These are phyloP conservation scores for Papilio aristodemus DNA, from an alignment of 1,140 invertebrate genomes.

Conservation along the genomic window DNA sequence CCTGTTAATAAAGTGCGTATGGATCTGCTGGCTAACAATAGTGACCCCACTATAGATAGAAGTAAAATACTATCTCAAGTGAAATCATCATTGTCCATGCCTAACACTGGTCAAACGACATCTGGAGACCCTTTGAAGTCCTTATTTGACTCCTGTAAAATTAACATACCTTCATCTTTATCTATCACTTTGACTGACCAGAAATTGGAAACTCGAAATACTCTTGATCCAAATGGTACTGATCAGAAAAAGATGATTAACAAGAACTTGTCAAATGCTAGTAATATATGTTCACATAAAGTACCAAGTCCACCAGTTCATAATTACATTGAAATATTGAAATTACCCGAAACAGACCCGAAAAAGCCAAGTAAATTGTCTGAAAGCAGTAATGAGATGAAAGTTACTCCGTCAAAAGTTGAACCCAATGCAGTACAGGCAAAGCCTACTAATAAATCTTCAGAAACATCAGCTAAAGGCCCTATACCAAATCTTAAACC, in stretches of 20 bases:
- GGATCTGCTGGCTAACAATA: slow-evolving; percentile 74
- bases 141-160: slow-evolving; percentile 82
- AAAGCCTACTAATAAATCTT: slow-evolving; percentile 55
- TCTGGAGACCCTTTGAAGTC: slow-evolving; percentile 80
- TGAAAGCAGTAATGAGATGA: slow-evolving; percentile 49
- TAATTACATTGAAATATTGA: slow-evolving; percentile 83
- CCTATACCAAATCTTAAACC: slow-evolving; percentile 80
- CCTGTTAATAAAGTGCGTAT: slow-evolving; percentile 66
- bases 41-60: slow-evolving; percentile 73
- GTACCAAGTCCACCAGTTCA: slow-evolving; percentile 80
- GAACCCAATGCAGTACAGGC: slow-evolving; percentile 46
- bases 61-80: slow-evolving; percentile 75
- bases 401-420: slow-evolving; percentile 47
- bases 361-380: slow-evolving; percentile 56
- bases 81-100: slow-evolving; percentile 59
- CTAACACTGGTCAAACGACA: slow-evolving; percentile 48
- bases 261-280: slow-evolving; percentile 61
- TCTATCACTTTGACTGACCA: slow-evolving; percentile 82
- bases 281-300: slow-evolving; percentile 58
- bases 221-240: slow-evolving; percentile 47
- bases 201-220: slow-evolving; percentile 66
- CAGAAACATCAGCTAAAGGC: slow-evolving; percentile 70
- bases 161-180: slow-evolving; percentile 82
- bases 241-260: slow-evolving; percentile 69
- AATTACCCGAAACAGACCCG: slow-evolving; percentile 77